Base-by-base conservation (phyloP, 2,113 vertebrate genomes). In the Synchiropus splendidus region DNA sequence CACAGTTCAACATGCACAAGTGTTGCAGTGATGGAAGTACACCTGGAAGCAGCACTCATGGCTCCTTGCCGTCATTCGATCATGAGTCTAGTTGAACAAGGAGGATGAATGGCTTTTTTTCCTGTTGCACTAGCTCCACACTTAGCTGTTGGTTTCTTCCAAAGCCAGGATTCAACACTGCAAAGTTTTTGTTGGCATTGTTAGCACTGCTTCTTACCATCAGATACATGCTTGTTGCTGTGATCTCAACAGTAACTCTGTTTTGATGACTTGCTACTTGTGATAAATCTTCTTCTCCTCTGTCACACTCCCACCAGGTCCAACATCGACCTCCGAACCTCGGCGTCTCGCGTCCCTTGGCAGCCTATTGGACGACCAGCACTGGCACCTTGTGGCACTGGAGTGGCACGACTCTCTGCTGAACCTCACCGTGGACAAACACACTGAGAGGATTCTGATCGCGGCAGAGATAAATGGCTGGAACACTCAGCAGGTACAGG, bases 341-440 rank as follows among this genome's bases (percentile, higher is more conserved):
- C 79, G 66, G 51, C 61, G 52, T 48, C 77, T 71, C 12, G 75
- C 87, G 33, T 87, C 81, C 0, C 69, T 93, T 47, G 92, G 92
- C 61, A 98, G 92, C 50, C 82, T 98, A 53, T 77, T 98, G 53
- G 92, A 98, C n/a, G 94, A 98, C 46, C 89, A 92, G 32, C 92
- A 97, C 6, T 98, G 94, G 94, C 94, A 98, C 68, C 84, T 73
- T 2, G 79, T 93, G 39, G 74, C 77, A 2, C 55, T 97, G 67
- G 89, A 93, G 64, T 70, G 74, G 5, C 69, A 77, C 55, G 74
- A 85, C 45, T 71, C 70, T 39, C 86, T 87, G 52, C 80, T 94
- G 64, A 97, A 93, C 84, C 87, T 97, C 54, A 94, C 90, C 0
- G 90, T 98, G 82, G 93, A 97, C 68, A 89, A 88, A 68, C 88